Conservation (phyloP, 1,140 invertebrate genomes). For the Macrobrachium nipponense region DNA sequence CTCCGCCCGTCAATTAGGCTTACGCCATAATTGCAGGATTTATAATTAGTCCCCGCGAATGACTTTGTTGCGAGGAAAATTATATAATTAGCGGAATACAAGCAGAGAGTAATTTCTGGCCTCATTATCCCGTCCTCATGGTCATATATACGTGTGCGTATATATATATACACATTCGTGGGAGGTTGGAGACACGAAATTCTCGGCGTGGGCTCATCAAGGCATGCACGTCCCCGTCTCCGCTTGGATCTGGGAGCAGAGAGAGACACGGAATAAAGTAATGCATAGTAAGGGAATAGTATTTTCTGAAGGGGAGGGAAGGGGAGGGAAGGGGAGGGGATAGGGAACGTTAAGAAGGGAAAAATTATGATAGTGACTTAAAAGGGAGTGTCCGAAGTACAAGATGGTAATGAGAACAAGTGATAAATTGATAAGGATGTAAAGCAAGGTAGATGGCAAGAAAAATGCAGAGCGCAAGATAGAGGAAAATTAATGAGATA, state of each 20-base stretch:
- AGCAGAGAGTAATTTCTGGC: slow-evolving; percentile 23
- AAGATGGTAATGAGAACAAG: too few species aligned
- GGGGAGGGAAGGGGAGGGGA: not conserved
- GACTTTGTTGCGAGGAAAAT: slow-evolving; percentile 30
- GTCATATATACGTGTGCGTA: not conserved
- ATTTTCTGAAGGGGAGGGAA: not conserved
- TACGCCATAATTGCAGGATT: slow-evolving; percentile 40
- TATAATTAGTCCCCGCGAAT: slow-evolving; percentile 38
- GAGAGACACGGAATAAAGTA: too few species aligned
- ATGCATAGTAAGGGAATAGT: too few species aligned
- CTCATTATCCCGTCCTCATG: not conserved
- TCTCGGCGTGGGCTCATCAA: not conserved
- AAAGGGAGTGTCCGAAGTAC: too few species aligned
- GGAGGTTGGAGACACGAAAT: slow-evolving; percentile 6
- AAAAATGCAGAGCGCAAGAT: too few species aligned
- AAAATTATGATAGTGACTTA: not conserved
- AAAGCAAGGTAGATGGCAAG: too few species aligned
- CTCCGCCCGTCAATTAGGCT: slow-evolving; percentile 32
- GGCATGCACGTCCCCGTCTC: too few species aligned
- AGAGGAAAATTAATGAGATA: too few species aligned
- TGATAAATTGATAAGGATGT: too few species aligned
- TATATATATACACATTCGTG: not conserved
- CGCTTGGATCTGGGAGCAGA: too few species aligned
- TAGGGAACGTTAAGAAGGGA: not conserved
- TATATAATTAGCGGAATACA: slow-evolving; percentile 42